Evolutionary conservation across 2,113 vertebrate genomes (phyloP).

Genomic region (Paracanthobrama guichenoti): DNA sequence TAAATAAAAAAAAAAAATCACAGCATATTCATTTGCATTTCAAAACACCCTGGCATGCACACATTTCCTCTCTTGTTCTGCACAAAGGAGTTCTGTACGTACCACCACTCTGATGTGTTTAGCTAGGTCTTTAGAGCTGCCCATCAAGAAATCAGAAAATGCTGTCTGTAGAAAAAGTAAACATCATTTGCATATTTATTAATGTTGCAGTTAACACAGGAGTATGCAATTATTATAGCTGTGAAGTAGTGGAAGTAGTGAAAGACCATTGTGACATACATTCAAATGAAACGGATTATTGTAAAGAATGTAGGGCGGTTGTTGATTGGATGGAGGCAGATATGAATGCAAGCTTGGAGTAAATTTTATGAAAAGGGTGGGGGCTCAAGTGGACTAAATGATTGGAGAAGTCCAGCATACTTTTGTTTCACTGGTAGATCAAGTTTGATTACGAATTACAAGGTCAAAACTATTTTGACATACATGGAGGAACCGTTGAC

Average conservation of each 20-base stretch:
- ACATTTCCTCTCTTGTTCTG: not conserved
- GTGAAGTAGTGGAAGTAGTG: not conserved
- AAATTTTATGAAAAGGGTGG: not conserved
- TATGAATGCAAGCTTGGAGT: not conserved
- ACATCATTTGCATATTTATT: not conserved
- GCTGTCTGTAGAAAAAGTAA: slow-evolving; percentile 79
- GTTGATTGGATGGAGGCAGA: not conserved
- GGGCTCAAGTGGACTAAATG: not conserved
- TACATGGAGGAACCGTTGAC: not conserved
- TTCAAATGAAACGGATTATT: not conserved
- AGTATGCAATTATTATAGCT: not conserved
- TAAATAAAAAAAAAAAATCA: not conserved
- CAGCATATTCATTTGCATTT: not conserved
- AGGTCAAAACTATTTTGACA: not conserved
- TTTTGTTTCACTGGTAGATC: not conserved
- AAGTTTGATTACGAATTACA: not conserved
- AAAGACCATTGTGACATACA: not conserved
- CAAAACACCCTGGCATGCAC: not conserved
- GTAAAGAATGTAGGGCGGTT: not conserved
- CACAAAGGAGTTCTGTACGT: slow-evolving; percentile 60
- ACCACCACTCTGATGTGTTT: slow-evolving; percentile 92
- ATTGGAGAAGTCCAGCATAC: not conserved
- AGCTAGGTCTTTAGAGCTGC: slow-evolving; percentile 91
- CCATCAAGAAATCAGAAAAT: slow-evolving; percentile 90
- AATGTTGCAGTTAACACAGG: not conserved